A percentile compares a stretch with the other conserved stretches of the same genome.
phyloP scores from a whole-genome alignment of 2,113 vertebrate genomes.

The Forbesichthys agassizii region DNA sequence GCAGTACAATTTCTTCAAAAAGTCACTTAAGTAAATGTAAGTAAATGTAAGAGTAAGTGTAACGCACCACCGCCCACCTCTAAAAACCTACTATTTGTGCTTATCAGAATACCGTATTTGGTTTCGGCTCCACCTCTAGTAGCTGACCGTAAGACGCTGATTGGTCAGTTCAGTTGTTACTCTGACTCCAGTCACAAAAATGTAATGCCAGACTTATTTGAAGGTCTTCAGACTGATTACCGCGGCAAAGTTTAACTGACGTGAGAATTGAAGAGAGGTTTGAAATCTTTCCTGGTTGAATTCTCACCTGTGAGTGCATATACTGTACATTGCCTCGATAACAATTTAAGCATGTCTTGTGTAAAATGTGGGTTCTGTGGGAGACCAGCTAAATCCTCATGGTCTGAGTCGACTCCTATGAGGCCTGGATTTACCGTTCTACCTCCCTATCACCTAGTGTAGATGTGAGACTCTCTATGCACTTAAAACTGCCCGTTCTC shows the following conservation, averaged over 20 bases:
- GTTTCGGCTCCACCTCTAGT: no score
- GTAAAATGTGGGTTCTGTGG: slow-evolving; percentile 19
- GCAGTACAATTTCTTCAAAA: no score
- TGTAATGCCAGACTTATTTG: no score
- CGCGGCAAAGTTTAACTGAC: no score
- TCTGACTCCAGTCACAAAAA: no score
- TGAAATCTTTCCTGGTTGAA: slow-evolving; percentile 27
- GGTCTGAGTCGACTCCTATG: slow-evolving; percentile 24
- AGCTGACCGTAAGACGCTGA: no score
- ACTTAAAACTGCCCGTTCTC: slow-evolving; percentile 10
- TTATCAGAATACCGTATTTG: no score
- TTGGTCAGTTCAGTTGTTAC: no score
- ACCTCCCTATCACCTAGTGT: slow-evolving; percentile 23
- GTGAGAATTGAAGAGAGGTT: slow-evolving; percentile 6
- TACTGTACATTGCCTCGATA: slow-evolving; percentile 29
- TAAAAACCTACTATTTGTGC: no score
- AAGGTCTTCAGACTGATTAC: no score
- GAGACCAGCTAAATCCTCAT: slow-evolving; percentile 43
- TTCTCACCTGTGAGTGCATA: slow-evolving; percentile 26
- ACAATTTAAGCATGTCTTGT: slow-evolving; percentile 3
- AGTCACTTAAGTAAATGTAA: background rate
- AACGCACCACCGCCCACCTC: no score
- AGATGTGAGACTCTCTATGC: slow-evolving; percentile 49
- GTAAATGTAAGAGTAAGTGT: no score
- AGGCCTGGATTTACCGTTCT: slow-evolving; percentile 28